Evolutionary conservation across 2,797 vertebrate genomes (phyloP).

Genomic region (Cirrhinus molitorella): DNA sequence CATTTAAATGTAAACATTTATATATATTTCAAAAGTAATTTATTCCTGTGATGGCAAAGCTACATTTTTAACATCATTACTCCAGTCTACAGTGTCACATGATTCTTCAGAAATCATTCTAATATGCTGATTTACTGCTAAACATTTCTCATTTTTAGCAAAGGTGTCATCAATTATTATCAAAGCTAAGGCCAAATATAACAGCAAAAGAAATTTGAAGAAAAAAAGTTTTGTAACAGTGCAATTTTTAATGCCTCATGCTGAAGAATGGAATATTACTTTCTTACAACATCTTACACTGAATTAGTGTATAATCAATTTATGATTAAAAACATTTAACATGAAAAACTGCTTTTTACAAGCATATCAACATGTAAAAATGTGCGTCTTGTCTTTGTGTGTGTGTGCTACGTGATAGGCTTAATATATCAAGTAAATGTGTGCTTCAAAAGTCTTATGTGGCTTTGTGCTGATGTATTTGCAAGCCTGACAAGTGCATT

Average conservation of each 20-base stretch:
- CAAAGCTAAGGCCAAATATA: no score
- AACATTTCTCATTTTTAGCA: background rate
- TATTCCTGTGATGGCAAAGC: background rate
- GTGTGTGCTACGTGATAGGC: background rate
- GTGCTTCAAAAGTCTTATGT: slow-evolving; percentile 11
- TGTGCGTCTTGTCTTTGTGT: no score
- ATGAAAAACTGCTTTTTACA: no score
- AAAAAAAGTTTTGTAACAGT: background rate
- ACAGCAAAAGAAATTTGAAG: no score
- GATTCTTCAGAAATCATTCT: background rate
- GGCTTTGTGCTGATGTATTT: background rate
- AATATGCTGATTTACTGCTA: background rate
- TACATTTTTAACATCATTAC: background rate
- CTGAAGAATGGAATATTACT: background rate
- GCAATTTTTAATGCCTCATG: background rate
- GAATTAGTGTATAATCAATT: background rate
- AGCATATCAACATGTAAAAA: no score
- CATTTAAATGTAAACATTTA: no score
- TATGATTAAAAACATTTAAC: background rate
- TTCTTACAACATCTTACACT: background rate
- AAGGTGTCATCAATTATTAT: no score
- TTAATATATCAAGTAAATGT: background rate
- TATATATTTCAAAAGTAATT: background rate
- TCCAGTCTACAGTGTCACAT: background rate
- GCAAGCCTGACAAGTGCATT: slow-evolving; percentile 55